Evolutionary conservation across 2,113 vertebrate species (phyloP), one percentile per base, ranked within the genome.

Genomic region (Grammomys dolichurus): DNA sequence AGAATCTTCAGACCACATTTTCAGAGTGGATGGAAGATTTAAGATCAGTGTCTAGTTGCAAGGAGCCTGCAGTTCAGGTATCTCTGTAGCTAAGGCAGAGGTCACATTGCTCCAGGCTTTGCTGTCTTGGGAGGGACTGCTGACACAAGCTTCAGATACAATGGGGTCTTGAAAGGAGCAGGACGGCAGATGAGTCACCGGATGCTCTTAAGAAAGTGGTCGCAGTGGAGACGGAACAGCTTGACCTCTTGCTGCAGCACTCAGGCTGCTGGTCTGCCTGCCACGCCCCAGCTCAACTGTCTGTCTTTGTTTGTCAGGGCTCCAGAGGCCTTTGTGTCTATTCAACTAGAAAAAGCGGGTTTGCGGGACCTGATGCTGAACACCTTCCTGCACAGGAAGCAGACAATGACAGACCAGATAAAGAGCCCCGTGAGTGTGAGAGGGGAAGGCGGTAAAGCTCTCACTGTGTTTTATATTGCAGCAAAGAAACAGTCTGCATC

Each of bases 241-340:
- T 26, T 87, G 48, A 67, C 56, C 46, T 93, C 22, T 56, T 26
- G 16, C 51, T 26, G 3, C 51, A 78, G 33, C 2, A 10, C 28
- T 63, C 48, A 36, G 8, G 7, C 0, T 54, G 24, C 7, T 0
- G 28, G 1, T 31, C 84, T 36, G 10, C 76, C 73, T 43, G 54
- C 67, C 3, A 26, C 54, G 7, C 28, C 88, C 72, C 13, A 28
- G 11, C 76, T 96, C 81, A 87, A 10, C 48, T 0, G 0, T n/a
- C 73, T 97, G 96, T 94, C 12, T 54, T 17, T 36, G 11, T 46
- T 91, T 89, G 56, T 58, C 98, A 99, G 98, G 92, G 85, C 86
- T 89, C 97, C 95, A 7, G 98, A 98, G 54, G 97, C 98, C 56
- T 99, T 99, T 8, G 90, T 99, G 95, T 99, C 98, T 80, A 97